Percentiles rank a stretch among this genome's conserved stretches.
These are phyloP conservation scores for Ancistrus triradiatus DNA, from an alignment of 2,113 vertebrate species.

Conservation along the genomic window DNA sequence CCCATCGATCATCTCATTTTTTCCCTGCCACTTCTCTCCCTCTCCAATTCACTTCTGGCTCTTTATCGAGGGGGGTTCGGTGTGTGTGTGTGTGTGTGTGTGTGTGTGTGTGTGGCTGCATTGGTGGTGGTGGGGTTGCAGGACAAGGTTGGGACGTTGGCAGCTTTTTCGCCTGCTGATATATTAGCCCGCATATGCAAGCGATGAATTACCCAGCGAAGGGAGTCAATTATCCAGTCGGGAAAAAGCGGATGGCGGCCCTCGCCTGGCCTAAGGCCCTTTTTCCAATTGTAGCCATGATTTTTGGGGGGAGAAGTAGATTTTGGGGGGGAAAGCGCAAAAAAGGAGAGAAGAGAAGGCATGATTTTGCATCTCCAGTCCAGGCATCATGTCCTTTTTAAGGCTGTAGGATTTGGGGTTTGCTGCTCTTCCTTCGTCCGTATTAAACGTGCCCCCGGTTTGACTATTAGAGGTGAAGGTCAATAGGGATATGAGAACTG, in stretches of 20 bases:
- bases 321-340: constrained; percentile 19
- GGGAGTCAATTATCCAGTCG: constrained; percentile 99
- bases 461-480: constrained; percentile 78
- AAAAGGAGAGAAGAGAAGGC: constrained; percentile 10
- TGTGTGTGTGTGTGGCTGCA: constrained; percentile 24
- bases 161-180: constrained; percentile 78
- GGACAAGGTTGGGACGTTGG: constrained; percentile 61
- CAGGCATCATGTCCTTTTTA: constrained; percentile 38
- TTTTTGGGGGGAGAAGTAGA: constrained; percentile 67
- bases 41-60: constrained; percentile 68
- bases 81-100: constrained; percentile 11
- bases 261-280: constrained; percentile 85
- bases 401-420: neutral
- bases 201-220: constrained; percentile 98
- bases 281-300: constrained; percentile 87
- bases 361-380: constrained; percentile 35
- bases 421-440: no score
- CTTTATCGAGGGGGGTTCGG: constrained; percentile 38
- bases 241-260: constrained; percentile 78
- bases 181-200: constrained; percentile 99
- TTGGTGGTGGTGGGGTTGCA: constrained; percentile 43
- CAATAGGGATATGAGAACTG: constrained; percentile 79
- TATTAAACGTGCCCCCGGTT: constrained; percentile 69
- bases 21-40: constrained; percentile 56
- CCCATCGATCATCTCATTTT: constrained; percentile 84